Evolutionary conservation across 2,888 invertebrate genomes (phyloP), one percentile per base, ranked within the genome.

Genomic region (Anoncus sp.): DNA sequence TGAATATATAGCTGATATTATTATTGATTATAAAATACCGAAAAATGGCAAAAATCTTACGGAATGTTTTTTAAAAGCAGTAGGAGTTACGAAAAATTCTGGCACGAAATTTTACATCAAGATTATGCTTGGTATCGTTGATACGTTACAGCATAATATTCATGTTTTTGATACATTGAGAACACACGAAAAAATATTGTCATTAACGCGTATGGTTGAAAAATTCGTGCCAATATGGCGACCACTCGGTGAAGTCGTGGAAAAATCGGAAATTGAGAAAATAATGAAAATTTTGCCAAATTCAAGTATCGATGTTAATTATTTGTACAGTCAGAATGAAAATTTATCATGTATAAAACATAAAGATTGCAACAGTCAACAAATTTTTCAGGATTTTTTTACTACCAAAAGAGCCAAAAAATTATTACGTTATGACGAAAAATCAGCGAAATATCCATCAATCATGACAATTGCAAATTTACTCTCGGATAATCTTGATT

Each of bases 231-330:
- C 88, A 10, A 89, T 90, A 74, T 90, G 89, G 90, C 85, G 82
- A 66, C 84, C 86, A 1, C 72, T 90, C 0, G 65, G 74, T 1
- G 85, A 86, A 9, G 84, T 88, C 22, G 84, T 84, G 22, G 85
- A 82, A 47, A 31, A 79, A 35, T 73, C 83, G 20, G 82, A 85
- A 35, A 38, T 77, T 4, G 51, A 79, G 3, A 75, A 69, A 14
- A 73, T 87, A 10, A 81, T 86, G 18, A 63, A 67, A 18, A 79
- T 86, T 10, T 74, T 90, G n/a, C 89, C 87, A 0, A 83, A 85
- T 6, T 87, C 89, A 0, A 82, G 63, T n/a, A 86, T 90, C 73
- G 88, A 90, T 49, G 88, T 88, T 51, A 90, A 90, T 81, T 80
- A 86, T 53, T 73, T 90, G 14, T 43, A 84, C 40, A 86, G 82